Evolutionary conservation across 2,888 invertebrate genomes (phyloP).

Genomic region (Ommatoiulus sabulosus): DNA sequence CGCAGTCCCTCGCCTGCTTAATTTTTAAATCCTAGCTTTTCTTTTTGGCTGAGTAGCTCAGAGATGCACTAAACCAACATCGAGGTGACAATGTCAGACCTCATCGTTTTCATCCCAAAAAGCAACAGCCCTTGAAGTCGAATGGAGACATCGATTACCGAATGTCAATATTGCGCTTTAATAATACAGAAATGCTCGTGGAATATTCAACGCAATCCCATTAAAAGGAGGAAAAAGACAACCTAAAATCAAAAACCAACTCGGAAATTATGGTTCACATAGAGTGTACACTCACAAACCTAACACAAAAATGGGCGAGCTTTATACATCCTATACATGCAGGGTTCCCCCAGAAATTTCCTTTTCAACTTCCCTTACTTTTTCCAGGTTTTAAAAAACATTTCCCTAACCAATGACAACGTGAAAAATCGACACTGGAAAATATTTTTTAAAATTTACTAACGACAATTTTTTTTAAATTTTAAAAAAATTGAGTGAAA

Average conservation of each 20-base stretch:
- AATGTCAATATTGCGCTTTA: not conserved
- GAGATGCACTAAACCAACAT: not conserved
- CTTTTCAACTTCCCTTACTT: too few species aligned
- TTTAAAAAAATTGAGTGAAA: too few species aligned
- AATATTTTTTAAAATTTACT: too few species aligned
- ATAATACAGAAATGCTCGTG: not conserved
- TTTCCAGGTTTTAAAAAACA: too few species aligned
- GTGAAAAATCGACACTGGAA: too few species aligned
- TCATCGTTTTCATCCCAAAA: conserved; percentile 15
- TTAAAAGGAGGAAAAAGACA: not conserved
- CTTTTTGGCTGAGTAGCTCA: not conserved
- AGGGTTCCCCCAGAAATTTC: too few species aligned
- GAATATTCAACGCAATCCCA: not conserved
- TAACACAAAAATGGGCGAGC: too few species aligned
- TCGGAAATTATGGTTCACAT: not conserved
- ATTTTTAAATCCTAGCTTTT: conserved; percentile 7
- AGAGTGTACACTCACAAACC: too few species aligned
- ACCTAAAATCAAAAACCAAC: not conserved
- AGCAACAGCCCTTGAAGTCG: conserved; percentile 23
- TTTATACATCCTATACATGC: too few species aligned
- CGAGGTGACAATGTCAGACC: conserved; percentile 37
- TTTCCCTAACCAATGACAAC: too few species aligned
- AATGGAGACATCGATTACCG: conserved; percentile 31
- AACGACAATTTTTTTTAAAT: too few species aligned
- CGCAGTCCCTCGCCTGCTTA: not conserved